These are phyloP conservation scores for Chondrilla cf. caribensis DNA, from an alignment of 37 sponge, comb jelly and placozoan species.

Conservation along the genomic window DNA sequence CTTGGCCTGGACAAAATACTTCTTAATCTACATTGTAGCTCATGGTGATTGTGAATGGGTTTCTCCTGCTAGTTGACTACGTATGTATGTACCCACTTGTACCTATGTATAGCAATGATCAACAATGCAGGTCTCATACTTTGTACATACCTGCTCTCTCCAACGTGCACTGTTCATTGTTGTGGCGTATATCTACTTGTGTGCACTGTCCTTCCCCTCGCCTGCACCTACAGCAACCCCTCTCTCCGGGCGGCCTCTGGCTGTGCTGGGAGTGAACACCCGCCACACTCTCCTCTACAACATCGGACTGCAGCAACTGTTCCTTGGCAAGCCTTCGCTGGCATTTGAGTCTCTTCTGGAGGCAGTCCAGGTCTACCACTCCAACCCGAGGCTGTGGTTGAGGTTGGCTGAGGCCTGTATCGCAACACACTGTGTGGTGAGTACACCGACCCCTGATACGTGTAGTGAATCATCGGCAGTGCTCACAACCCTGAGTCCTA, in stretches of 20 bases:
- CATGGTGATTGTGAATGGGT: not conserved
- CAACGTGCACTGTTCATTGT: too few relatives aligned
- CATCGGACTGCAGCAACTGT: slow-evolving; percentile 90
- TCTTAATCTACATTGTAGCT: not conserved
- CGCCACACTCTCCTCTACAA: slow-evolving; percentile 92
- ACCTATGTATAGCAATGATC: too few relatives aligned
- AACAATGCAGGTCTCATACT: too few relatives aligned
- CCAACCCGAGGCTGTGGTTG: slow-evolving; percentile 93
- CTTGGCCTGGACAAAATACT: too few relatives aligned
- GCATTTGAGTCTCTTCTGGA: slow-evolving; percentile 94
- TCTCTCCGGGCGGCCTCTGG: slow-evolving; percentile 83
- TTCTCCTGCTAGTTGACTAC: too few relatives aligned
- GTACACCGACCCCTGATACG: not conserved
- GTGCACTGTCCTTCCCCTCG: not conserved
- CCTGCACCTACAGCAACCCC: slow-evolving; percentile 52
- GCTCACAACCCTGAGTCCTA: too few relatives aligned
- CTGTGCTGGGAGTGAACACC: slow-evolving; percentile 79
- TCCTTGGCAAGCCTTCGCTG: slow-evolving; percentile 69
- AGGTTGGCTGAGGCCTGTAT: slow-evolving; percentile 93
- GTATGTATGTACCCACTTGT: too few relatives aligned
- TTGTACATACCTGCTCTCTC: too few relatives aligned
- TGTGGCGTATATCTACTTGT: not conserved
- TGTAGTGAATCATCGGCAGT: too few relatives aligned
- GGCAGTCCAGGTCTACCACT: slow-evolving; percentile 86
- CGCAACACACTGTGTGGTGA: slow-evolving; percentile 66